Evolutionary conservation across 2,797 vertebrate genomes (phyloP).

Genomic region (Lagorchestes hirsutus): DNA sequence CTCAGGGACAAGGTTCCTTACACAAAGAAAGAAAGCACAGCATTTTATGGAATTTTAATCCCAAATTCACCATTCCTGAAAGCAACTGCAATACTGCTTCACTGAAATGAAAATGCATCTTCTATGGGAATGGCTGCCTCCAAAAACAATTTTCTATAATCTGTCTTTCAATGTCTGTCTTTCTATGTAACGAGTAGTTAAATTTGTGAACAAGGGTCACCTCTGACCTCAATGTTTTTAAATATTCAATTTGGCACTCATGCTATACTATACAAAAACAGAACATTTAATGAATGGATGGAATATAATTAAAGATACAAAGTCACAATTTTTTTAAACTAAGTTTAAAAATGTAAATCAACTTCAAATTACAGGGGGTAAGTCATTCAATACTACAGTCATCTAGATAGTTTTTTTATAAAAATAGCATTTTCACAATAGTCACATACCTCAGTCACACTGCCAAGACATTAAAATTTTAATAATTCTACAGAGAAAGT

Average conservation of each 20-base stretch:
- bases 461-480: neutral
- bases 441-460: neutral
- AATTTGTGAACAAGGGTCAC: neutral
- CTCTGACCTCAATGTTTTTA: neutral
- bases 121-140: constrained; percentile 50
- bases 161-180: neutral
- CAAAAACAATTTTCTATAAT: constrained; percentile 22
- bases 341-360: neutral
- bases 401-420: neutral
- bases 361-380: neutral
- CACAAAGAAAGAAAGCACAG: constrained; percentile 36
- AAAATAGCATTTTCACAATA: neutral
- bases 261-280: neutral
- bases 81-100: constrained; percentile 15
- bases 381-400: neutral
- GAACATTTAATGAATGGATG: neutral
- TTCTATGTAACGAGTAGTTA: neutral
- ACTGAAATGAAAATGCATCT: constrained; percentile 50
- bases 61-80: constrained; percentile 51
- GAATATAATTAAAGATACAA: neutral
- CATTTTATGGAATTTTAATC: constrained; percentile 59
- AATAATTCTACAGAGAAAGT: neutral
- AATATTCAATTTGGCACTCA: neutral
- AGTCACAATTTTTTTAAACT: neutral
- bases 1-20: constrained; percentile 27